Evolutionary conservation across 2,888 invertebrate species (phyloP), one percentile per base, ranked within the genome.

Genomic region (Athetis lepigone): DNA sequence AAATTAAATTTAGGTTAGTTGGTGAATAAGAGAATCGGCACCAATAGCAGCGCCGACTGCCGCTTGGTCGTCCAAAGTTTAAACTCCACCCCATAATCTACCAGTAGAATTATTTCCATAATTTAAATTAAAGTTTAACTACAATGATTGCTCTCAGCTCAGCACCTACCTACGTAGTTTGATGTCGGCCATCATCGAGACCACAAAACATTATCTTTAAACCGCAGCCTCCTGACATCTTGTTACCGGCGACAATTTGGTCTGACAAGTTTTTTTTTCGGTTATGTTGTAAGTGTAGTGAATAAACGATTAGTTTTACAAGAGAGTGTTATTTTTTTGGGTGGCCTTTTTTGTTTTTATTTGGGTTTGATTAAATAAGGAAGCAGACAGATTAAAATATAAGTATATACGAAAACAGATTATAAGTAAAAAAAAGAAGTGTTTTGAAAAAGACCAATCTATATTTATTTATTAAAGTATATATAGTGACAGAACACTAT

Each of bases 231-330:
- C 60, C 66, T 64, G 39, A 81, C 85, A 82, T 87, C 92, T 92
- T 86, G 93, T 93, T 92, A 92, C 85, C 70, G 80, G 83, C 78
- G 90, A 91, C 91, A 91, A 91, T 89, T 89, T 88, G 82, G 69
- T 77, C 67, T 29, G 61, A 64, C 37, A 16, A 19, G 1, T 81
- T 82, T 87, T 85, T 85, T 88, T 82, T 60, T 79, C 61, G 78
- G 79, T 79, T 74, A 33, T 50, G 61, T 75, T 65, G 74, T 78
- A 77, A 70, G 21, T 56, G 51, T 65, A 66, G 51, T 68, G 49
- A 59, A 37, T 65, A 59, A 62, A n/a, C 5, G n/a, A n/a, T 6
- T 27, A 46, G 21, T 29, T 29, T 29, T 8, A 11, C 11, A 11
- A 21, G 18, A 16, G 11, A 37, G 6, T 27, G 4, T 13, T 23